These are phyloP conservation scores for Drosophila melanosoma DNA, from an alignment of 2,888 invertebrate species.

Conservation along the genomic window DNA sequence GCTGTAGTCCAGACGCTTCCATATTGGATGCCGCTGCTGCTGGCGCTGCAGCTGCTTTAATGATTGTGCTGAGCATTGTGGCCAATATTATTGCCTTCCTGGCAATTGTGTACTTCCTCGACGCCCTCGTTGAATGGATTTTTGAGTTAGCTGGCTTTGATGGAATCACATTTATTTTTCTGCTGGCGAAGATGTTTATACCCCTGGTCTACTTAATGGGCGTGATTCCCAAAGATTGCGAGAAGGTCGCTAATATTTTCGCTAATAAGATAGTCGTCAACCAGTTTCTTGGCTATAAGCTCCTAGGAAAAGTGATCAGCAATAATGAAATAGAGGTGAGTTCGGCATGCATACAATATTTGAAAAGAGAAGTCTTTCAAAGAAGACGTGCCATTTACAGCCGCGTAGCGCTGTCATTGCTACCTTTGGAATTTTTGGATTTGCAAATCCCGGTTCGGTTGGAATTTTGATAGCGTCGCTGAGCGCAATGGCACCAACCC, in stretches of 20 bases:
- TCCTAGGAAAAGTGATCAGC: conserved; percentile 88
- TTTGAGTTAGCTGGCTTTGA: conserved; percentile 43
- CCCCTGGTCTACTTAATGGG: conserved; percentile 56
- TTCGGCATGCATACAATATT: neutral
- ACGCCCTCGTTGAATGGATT: conserved; percentile 44
- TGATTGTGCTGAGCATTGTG: conserved; percentile 92
- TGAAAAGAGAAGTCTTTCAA: neutral
- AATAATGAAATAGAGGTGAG: conserved; percentile 35
- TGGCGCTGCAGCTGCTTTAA: conserved; percentile 92
- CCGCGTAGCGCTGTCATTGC: conserved; percentile 91
- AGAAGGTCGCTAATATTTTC: conserved; percentile 90
- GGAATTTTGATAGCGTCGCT: conserved; percentile 93
- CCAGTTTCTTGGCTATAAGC: conserved; percentile 94
- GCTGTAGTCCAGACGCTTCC: conserved; percentile 90
- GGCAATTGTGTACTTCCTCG: conserved; percentile 45
- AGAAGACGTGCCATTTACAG: conserved; percentile 83
- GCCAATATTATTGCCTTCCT: conserved; percentile 83
- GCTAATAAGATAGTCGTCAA: conserved; percentile 96
- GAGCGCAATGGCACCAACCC: conserved; percentile 89
- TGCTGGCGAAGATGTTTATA: conserved; percentile 27
- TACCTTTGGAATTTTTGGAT: conserved; percentile 95
- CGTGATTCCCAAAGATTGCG: conserved; percentile 87
- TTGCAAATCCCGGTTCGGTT: conserved; percentile 93
- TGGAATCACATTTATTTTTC: conserved; percentile 27
- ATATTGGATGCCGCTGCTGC: conserved; percentile 94